Evolutionary conservation across 2,113 vertebrate species (phyloP).

Genomic region (Dendropsophus ebraccatus): DNA sequence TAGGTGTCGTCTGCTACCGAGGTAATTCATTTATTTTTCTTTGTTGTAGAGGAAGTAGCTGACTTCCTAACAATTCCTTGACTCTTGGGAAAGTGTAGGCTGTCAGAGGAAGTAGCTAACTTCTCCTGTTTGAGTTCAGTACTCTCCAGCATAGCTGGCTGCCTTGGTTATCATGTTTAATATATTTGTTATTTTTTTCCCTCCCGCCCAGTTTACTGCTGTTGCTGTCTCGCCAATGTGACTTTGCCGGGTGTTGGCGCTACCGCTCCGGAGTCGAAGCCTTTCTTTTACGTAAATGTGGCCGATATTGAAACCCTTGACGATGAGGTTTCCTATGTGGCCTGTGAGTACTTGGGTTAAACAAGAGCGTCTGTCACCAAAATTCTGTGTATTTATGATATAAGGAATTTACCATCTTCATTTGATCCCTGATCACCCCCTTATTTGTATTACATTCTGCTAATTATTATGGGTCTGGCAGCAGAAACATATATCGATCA

Average conservation of each 20-base stretch:
- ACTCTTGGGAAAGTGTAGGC: no score
- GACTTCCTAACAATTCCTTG: no score
- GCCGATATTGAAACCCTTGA: slow-evolving; percentile 92
- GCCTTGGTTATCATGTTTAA: no score
- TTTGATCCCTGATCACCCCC: no score
- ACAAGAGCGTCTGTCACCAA: no score
- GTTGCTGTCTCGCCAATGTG: slow-evolving; percentile 94
- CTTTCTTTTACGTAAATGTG: slow-evolving; percentile 97
- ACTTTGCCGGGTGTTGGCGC: slow-evolving; percentile 89
- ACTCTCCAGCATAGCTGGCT: background rate
- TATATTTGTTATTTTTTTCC: background rate
- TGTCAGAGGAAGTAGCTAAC: background rate
- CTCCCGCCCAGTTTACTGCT: slow-evolving; percentile 86
- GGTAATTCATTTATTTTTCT: slow-evolving; percentile 82
- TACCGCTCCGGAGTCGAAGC: slow-evolving; percentile 89
- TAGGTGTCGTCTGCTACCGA: slow-evolving; percentile 96
- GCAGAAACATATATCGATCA: no score
- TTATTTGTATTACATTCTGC: no score
- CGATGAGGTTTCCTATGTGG: slow-evolving; percentile 92
- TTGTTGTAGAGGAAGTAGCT: no score
- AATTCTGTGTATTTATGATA: no score
- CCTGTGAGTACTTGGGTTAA: slow-evolving; percentile 86
- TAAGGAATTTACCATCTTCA: no score
- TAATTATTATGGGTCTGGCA: no score
- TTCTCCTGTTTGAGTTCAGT: background rate